Percentiles rank a stretch among this genome's conserved stretches.
phyloP scores from a whole-genome alignment of 2,113 vertebrate genomes.

The Thamnophis sirtalis region DNA sequence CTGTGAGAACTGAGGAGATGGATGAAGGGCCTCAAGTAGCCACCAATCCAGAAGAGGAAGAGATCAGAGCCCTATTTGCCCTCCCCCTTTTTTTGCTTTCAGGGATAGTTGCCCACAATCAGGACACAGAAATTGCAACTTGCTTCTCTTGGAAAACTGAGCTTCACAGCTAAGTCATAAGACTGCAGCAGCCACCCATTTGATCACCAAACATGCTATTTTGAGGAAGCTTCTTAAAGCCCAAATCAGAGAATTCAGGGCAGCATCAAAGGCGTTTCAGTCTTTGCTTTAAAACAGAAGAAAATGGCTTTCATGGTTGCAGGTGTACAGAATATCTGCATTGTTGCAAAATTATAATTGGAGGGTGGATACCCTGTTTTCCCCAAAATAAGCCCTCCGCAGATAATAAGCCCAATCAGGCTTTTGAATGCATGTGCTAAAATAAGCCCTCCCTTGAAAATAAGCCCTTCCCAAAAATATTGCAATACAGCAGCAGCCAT shows the following conservation, averaged over 20 bases:
- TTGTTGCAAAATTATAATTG: background rate
- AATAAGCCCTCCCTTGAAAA: too few species aligned
- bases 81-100: background rate
- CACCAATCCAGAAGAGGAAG: background rate
- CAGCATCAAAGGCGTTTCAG: background rate
- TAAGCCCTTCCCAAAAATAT: too few species aligned
- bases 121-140: background rate
- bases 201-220: background rate
- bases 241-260: background rate
- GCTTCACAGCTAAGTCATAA: background rate
- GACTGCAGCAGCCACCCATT: background rate
- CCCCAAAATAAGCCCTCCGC: too few species aligned
- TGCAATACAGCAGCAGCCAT: too few species aligned
- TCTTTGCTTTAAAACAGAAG: background rate
- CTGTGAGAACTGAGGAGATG: background rate
- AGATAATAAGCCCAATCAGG: too few species aligned
- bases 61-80: background rate
- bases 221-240: background rate
- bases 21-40: background rate
- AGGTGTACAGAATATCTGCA: too few species aligned
- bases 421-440: too few species aligned
- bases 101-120: background rate
- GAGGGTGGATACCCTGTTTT: background rate
- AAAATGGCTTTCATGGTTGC: background rate
- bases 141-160: background rate